phyloP scores from a whole-genome alignment of 2,113 vertebrate species.

The Marmota monax region DNA sequence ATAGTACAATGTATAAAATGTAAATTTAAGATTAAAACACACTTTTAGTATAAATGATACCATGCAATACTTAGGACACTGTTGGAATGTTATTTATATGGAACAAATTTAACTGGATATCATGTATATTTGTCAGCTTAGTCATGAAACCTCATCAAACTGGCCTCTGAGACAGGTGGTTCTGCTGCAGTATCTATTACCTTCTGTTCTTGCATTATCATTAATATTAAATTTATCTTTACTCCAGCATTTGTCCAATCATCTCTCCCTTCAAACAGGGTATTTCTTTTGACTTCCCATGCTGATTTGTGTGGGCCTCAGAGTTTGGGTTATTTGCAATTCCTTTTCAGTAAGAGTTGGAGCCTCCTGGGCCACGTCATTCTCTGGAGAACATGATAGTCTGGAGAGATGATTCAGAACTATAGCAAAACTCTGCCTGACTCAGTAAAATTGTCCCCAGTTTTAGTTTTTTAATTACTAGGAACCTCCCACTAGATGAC shows the following conservation, averaged over 20 bases:
- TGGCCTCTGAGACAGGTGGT: background rate
- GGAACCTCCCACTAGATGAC: background rate
- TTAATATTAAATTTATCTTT: background rate
- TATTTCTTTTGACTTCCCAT: background rate
- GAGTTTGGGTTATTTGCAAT: background rate
- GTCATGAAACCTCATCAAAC: background rate
- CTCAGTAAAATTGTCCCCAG: background rate
- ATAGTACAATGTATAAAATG: background rate
- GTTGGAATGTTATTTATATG: background rate
- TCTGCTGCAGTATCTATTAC: background rate
- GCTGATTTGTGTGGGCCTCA: background rate
- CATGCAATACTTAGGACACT: background rate
- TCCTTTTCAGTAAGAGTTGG: background rate
- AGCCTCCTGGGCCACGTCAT: background rate
- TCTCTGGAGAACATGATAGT: background rate
- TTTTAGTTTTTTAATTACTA: conserved; percentile 10
- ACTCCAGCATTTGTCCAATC: background rate
- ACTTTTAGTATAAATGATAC: background rate
- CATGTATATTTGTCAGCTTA: background rate
- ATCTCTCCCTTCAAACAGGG: background rate
- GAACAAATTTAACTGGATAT: background rate
- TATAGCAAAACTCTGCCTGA: background rate
- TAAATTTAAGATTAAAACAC: conserved; percentile 11
- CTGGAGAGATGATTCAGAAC: background rate
- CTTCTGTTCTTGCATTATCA: rapidly evolving